phyloP scores from a whole-genome alignment of 30 jellyfish, hydroid and myxozoan genomes.

The Hydractinia symbiolongicarpus region DNA sequence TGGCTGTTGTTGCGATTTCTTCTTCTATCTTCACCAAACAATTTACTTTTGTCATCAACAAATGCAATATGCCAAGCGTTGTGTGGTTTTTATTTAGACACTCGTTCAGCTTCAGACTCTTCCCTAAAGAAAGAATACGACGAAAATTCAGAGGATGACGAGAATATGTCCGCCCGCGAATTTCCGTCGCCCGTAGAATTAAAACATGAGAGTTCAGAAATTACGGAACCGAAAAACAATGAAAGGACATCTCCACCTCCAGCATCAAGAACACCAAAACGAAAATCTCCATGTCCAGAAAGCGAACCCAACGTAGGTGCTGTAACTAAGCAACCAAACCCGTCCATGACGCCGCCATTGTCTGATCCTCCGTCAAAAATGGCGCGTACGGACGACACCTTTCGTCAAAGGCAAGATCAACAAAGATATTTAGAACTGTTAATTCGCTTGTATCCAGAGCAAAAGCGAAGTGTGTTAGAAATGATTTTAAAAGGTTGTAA shows the following conservation, averaged over 20 bases:
- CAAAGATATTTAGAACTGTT: conserved; percentile 65
- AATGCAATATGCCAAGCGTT: too few species aligned
- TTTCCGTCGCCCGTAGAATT: conserved; percentile 20
- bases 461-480: conserved; percentile 88
- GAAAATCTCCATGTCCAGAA: conserved; percentile 23
- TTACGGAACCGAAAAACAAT: not conserved
- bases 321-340: not conserved
- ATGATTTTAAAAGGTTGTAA: conserved; percentile 91
- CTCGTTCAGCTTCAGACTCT: conserved; percentile 3
- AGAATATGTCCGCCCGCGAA: conserved; percentile 2
- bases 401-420: conserved; percentile 61
- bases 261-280: not conserved
- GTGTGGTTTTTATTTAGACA: not conserved
- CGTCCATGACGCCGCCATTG: conserved; percentile 25
- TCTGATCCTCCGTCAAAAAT: conserved; percentile 78
- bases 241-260: not conserved
- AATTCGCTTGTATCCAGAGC: conserved; percentile 89
- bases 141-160: conserved; percentile 18
- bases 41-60: too few species aligned
- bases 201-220: not conserved
- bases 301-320: not conserved
- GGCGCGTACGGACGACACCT: conserved; percentile 80
- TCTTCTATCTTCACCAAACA: too few species aligned
- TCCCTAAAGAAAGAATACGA: not conserved
- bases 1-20: too few species aligned